A percentile compares a stretch with the other conserved stretches of the same genome.
These are phyloP conservation scores for Psilopogon haemacephalus DNA, from an alignment of 2,113 vertebrate species.

Conservation along the genomic window DNA sequence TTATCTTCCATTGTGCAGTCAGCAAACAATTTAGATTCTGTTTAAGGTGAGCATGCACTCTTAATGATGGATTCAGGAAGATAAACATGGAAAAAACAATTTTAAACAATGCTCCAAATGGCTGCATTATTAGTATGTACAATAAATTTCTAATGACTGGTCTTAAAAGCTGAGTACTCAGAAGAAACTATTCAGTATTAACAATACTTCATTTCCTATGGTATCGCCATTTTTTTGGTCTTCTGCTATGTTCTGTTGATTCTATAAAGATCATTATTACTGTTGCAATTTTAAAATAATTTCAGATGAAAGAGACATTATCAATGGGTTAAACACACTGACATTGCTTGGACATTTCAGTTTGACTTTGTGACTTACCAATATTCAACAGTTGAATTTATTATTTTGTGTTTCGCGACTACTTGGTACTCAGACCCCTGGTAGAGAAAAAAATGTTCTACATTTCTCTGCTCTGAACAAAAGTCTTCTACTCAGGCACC, in stretches of 20 bases:
- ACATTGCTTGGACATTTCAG: neutral
- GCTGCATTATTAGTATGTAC: neutral
- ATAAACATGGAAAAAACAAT: neutral
- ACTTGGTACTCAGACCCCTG: neutral
- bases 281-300: neutral
- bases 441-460: neutral
- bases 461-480: neutral
- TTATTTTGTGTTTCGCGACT: neutral
- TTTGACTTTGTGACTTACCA: neutral
- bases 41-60: conserved; percentile 14
- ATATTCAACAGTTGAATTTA: neutral
- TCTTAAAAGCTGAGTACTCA: neutral
- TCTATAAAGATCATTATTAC: neutral
- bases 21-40: neutral
- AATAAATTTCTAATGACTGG: neutral
- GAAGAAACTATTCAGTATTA: neutral
- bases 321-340: neutral
- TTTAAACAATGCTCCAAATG: neutral
- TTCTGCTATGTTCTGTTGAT: neutral
- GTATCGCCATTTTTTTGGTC: neutral
- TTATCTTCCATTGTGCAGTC: conserved; percentile 41
- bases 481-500: neutral
- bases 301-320: neutral
- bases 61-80: conserved; percentile 36
- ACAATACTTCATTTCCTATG: neutral